These are phyloP conservation scores for Ephestia elutella DNA, from an alignment of 1,140 invertebrate genomes.

Conservation along the genomic window DNA sequence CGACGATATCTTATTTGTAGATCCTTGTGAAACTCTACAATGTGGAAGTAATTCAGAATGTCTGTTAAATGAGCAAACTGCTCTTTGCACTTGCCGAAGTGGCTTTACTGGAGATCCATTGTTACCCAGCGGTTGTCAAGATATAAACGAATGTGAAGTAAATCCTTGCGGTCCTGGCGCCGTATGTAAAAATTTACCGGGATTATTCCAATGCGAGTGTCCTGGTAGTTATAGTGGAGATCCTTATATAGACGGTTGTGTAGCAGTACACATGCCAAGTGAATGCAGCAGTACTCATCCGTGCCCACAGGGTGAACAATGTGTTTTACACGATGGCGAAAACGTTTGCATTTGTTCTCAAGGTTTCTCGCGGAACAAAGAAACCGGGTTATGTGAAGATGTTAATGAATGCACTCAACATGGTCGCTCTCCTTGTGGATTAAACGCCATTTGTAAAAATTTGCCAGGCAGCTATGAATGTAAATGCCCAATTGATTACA, in stretches of 20 bases:
- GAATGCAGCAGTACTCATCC: constrained; percentile 84
- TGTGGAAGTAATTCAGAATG: constrained; percentile 93
- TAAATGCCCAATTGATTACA: constrained; percentile 88
- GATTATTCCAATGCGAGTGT: constrained; percentile 90
- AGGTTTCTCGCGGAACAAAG: constrained; percentile 84
- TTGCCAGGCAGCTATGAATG: constrained; percentile 95
- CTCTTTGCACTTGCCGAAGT: constrained; percentile 87
- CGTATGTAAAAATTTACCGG: constrained; percentile 90
- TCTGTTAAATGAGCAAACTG: constrained; percentile 86
- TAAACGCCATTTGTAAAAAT: constrained; percentile 93
- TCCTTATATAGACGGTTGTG: constrained; percentile 83
- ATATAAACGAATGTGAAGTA: constrained; percentile 89
- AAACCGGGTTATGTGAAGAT: constrained; percentile 86
- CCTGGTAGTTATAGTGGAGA: constrained; percentile 82
- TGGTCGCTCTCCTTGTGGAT: constrained; percentile 85
- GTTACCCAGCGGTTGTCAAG: constrained; percentile 84
- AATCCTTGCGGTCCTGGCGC: constrained; percentile 87
- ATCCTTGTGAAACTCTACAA: constrained; percentile 90
- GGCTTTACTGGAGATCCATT: constrained; percentile 84
- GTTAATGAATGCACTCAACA: constrained; percentile 89
- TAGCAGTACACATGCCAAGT: constrained; percentile 75
- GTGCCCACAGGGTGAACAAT: constrained; percentile 88
- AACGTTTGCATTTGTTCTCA: constrained; percentile 91
- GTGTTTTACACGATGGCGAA: constrained; percentile 84
- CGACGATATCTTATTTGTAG: constrained; percentile 66